Base-by-base conservation (phyloP, 2,797 vertebrate genomes). In the Alfaro cultratus region DNA sequence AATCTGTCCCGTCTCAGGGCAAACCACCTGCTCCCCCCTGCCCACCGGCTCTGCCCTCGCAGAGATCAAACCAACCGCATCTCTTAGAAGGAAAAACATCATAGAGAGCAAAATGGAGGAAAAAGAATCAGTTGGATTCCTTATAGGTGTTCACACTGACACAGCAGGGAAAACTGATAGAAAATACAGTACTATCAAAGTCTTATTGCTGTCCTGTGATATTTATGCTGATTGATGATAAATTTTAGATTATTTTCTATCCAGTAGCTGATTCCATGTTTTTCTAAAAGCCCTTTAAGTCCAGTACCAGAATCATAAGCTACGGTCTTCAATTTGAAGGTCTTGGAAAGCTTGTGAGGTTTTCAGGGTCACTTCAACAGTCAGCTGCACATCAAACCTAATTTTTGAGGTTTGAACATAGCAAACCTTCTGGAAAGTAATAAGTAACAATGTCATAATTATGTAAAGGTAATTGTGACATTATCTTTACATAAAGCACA, bases 21-120 rank as follows among this genome's bases (percentile, higher is more conserved):
- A 47, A 84, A 84, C 79, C 92, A 93, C 90, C 91, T 94, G 91
- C 91, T 89, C 77, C 89, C 81, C 60, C 78, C 78, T 76, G 64
- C 87, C 85, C 77, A 67, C 82, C 57, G 74, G 23, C 78, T 60
- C 23, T 83, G 41, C 68, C 60, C 60, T 74, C 41, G 6, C 73
- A 45, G 26, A 79, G 43, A 77, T 84, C 73, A 87, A 70, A 82
- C 39, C 46, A 73, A 49, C 13, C 39, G 21, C 36, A 49, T 71
- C 29, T 57, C 45, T 67, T 26, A 7, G 64, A 45, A 41, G 43
- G 51, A 70, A 49, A 51, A 39, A 23, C 18, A 43, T 46, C 3
- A 78, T 74, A 34, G n/a, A 46, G 29, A 41, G 41, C 12, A 55
- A 43, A 47, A 78, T 2, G 0, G 13, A 39, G 73, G 53, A 29